phyloP scores from a whole-genome alignment of 2,888 invertebrate species.

The Tetragonula carbonaria region DNA sequence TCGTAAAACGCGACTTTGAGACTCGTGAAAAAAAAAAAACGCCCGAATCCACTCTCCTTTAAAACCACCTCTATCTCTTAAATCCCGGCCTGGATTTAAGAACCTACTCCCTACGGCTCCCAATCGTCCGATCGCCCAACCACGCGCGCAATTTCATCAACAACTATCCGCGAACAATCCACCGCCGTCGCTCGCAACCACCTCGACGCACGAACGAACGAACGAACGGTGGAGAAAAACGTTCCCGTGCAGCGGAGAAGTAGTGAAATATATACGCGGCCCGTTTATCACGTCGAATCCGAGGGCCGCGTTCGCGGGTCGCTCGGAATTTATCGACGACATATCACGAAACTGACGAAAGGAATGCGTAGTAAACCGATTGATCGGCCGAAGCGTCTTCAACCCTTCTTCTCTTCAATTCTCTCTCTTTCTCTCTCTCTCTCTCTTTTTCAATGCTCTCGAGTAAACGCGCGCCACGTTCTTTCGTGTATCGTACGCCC shows the following conservation, averaged over 20 bases:
- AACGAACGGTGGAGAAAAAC: neutral
- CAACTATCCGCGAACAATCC: neutral
- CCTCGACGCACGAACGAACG: neutral
- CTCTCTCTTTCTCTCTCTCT: neutral
- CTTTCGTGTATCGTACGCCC: slow-evolving; percentile 34
- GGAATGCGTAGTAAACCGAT: slow-evolving; percentile 43
- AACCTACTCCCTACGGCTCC: neutral
- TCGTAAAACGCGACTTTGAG: neutral
- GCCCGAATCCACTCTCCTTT: neutral
- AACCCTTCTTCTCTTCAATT: slow-evolving; percentile 6
- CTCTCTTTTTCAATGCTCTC: neutral
- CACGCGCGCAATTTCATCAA: neutral
- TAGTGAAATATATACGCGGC: neutral
- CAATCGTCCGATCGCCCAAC: neutral
- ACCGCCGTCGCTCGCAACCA: neutral
- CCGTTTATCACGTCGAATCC: neutral
- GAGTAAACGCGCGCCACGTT: slow-evolving; percentile 4
- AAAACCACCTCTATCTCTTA: neutral
- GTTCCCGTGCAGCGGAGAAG: neutral
- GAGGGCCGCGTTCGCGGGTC: slow-evolving; percentile 23
- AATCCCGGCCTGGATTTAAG: neutral
- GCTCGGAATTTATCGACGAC: slow-evolving; percentile 48
- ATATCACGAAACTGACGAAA: slow-evolving; percentile 26
- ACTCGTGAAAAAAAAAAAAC: neutral
- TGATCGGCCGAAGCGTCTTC: slow-evolving; percentile 32